These are phyloP conservation scores for Hydrophis major DNA, from an alignment of 2,797 vertebrate genomes.

Conservation along the genomic window DNA sequence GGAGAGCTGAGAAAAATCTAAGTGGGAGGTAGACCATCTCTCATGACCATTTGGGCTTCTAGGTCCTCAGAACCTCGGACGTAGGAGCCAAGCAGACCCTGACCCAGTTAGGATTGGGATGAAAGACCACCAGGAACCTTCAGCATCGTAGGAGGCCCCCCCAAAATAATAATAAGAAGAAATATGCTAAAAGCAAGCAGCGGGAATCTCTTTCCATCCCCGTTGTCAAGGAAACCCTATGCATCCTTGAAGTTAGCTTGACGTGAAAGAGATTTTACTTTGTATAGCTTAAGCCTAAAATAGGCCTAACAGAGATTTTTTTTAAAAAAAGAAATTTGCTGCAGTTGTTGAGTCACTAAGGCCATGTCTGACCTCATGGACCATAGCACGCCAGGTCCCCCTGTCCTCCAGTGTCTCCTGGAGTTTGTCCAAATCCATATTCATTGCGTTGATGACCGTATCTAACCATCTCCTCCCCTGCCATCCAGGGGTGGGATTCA, in stretches of 20 bases:
- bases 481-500: not conserved
- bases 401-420: not conserved
- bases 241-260: not conserved
- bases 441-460: not conserved
- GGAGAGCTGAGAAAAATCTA: not conserved
- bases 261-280: not conserved
- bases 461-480: not conserved
- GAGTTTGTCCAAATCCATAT: not conserved
- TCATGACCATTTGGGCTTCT: not conserved
- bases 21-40: not conserved
- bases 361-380: not conserved
- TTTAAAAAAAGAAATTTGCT: not conserved
- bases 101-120: not conserved
- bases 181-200: not conserved
- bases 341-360: not conserved
- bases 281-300: not conserved
- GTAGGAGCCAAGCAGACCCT: not conserved
- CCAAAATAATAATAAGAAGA: no score
- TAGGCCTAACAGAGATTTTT: not conserved
- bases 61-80: not conserved
- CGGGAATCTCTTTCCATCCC: not conserved
- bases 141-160: not conserved
- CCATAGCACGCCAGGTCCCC: not conserved
- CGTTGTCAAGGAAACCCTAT: not conserved
- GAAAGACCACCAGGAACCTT: not conserved